Percentiles rank a stretch among this genome's conserved stretches.
phyloP scores from a whole-genome alignment of 2,888 invertebrate genomes.

The Clanis bilineata region DNA sequence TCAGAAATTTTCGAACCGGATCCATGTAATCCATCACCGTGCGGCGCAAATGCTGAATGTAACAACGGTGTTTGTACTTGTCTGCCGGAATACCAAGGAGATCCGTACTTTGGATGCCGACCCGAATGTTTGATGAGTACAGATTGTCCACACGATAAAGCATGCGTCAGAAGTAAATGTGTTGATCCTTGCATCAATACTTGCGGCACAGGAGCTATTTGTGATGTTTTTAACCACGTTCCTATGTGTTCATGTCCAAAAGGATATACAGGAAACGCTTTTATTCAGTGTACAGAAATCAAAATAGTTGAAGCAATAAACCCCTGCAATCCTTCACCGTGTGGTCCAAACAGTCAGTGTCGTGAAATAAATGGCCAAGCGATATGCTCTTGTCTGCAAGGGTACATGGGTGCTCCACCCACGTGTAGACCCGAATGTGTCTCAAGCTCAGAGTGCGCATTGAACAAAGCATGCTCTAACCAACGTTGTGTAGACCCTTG shows the following conservation, averaged over 20 bases:
- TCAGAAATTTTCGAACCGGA: constrained; percentile 64
- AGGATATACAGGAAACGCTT: constrained; percentile 87
- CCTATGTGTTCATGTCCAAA: constrained; percentile 83
- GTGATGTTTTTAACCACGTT: constrained; percentile 85
- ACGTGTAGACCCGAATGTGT: constrained; percentile 88
- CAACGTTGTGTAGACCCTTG: constrained; percentile 89
- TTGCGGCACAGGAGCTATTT: constrained; percentile 88
- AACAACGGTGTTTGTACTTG: constrained; percentile 87
- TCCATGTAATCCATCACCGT: constrained; percentile 85
- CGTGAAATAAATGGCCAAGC: constrained; percentile 85
- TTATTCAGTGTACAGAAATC: constrained; percentile 82
- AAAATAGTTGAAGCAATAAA: constrained; percentile 63
- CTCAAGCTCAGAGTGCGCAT: constrained; percentile 85
- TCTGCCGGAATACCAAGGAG: constrained; percentile 87
- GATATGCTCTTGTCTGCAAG: constrained; percentile 86
- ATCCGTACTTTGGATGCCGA: constrained; percentile 89
- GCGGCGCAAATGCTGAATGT: constrained; percentile 88
- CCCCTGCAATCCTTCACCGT: constrained; percentile 87
- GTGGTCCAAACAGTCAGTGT: constrained; percentile 88
- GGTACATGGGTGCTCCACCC: constrained; percentile 87
- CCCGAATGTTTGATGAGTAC: constrained; percentile 90
- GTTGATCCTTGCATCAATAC: constrained; percentile 89
- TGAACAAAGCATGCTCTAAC: constrained; percentile 86
- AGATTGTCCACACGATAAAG: constrained; percentile 87
- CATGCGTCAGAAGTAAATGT: constrained; percentile 89